Evolutionary conservation across 92 coral and sea anemone genomes (phyloP).

Genomic region (Hydrozoanthus gracilis): DNA sequence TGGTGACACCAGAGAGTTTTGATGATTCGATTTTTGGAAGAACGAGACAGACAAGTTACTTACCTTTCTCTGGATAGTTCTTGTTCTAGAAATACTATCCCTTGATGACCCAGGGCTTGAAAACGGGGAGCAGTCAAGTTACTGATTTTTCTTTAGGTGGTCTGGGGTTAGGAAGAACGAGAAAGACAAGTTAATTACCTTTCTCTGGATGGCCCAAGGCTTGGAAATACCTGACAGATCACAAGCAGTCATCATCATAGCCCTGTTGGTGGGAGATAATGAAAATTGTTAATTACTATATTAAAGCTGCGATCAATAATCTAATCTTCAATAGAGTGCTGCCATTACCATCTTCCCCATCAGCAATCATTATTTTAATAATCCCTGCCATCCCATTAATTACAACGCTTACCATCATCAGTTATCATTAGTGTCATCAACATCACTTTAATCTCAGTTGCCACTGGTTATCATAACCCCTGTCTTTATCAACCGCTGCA

Average conservation of each 20-base stretch:
- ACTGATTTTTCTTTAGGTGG: not conserved
- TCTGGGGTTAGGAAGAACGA: not conserved
- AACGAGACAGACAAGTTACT: not conserved
- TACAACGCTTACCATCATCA: not conserved
- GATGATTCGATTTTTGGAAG: not conserved
- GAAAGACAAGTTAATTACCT: conserved; percentile 52
- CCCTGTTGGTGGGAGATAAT: conserved; percentile 52
- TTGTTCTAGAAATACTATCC: no score
- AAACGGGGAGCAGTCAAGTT: no score
- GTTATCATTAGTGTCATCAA: not conserved
- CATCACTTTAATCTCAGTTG: not conserved
- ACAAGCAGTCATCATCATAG: conserved; percentile 99
- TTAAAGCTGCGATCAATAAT: not conserved
- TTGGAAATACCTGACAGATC: conserved; percentile 96
- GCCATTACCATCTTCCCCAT: not conserved
- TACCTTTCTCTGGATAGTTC: conserved; percentile 56
- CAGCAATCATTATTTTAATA: not conserved
- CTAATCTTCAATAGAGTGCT: not conserved
- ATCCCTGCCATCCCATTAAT: not conserved
- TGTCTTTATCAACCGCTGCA: not conserved
- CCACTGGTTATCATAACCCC: not conserved
- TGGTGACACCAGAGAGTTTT: not conserved
- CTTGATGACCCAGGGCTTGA: no score
- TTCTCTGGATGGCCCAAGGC: conserved; percentile 96
- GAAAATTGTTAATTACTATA: no score